Percentiles rank a stretch among this genome's conserved stretches.
phyloP scores from a whole-genome alignment of 1,140 invertebrate genomes.

The Dendroctonus ponderosae region DNA sequence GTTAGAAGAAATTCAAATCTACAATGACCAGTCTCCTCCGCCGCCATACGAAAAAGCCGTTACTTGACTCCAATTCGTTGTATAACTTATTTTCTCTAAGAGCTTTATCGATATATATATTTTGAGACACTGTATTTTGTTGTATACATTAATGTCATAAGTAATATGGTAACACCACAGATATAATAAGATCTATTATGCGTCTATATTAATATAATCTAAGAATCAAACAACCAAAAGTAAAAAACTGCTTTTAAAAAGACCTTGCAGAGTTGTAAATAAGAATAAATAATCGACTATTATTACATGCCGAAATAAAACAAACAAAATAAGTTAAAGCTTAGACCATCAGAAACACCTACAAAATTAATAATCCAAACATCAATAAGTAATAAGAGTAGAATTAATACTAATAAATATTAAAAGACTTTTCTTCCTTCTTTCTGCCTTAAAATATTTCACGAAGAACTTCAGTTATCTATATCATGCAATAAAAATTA shows the following conservation, averaged over 20 bases:
- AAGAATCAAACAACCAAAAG: too few relatives aligned
- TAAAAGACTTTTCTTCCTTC: background rate
- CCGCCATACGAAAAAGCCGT: constrained; percentile 65
- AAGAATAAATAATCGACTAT: too few relatives aligned
- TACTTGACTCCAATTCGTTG: constrained; percentile 50
- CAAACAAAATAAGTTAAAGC: too few relatives aligned
- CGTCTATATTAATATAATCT: too few relatives aligned
- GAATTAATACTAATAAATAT: background rate
- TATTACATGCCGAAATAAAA: too few relatives aligned
- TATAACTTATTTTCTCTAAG: constrained; percentile 1
- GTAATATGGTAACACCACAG: background rate
- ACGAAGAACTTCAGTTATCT: background rate
- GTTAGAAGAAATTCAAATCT: constrained; percentile 47
- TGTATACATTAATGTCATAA: background rate
- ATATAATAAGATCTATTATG: background rate
- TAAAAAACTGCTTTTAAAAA: too few relatives aligned
- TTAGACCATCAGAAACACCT: background rate
- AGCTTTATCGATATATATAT: background rate
- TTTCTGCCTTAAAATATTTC: background rate
- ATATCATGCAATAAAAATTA: background rate
- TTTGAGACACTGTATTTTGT: too few relatives aligned
- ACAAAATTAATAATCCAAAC: background rate
- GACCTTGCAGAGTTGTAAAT: too few relatives aligned
- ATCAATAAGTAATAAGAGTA: background rate
- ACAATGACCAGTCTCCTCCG: constrained; percentile 57